Percentiles rank a stretch among this genome's conserved stretches.
phyloP scores from a whole-genome alignment of 2,888 invertebrate species.

The Apantesis nais region DNA sequence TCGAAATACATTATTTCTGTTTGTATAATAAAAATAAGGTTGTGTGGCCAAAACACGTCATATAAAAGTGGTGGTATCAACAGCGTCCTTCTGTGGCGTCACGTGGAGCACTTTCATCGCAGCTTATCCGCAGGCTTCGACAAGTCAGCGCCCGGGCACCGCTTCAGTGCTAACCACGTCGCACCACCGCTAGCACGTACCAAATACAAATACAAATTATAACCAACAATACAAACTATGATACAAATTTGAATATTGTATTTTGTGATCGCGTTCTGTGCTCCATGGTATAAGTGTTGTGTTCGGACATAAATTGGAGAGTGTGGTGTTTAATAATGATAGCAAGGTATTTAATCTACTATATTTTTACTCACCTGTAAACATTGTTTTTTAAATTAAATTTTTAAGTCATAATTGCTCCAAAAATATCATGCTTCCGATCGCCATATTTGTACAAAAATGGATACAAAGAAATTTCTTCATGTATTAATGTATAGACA shows the following conservation, averaged over 20 bases:
- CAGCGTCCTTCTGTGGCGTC: conserved; percentile 41
- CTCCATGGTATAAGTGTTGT: conserved; percentile 70
- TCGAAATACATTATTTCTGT: background rate
- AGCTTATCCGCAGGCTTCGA: conserved; percentile 65
- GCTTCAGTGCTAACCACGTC: conserved; percentile 66
- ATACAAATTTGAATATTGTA: conserved; percentile 14
- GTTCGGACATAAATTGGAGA: conserved; percentile 58
- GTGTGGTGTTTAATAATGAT: conserved; percentile 65
- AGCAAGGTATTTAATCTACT: conserved; percentile 57
- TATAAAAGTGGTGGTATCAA: conserved; percentile 20
- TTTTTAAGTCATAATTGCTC: background rate
- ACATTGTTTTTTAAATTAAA: background rate
- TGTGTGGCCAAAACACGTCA: conserved; percentile 8
- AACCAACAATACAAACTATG: conserved; percentile 19
- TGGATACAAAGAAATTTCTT: background rate
- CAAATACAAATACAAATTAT: conserved; percentile 23
- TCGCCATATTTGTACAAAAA: background rate
- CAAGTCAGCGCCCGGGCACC: conserved; percentile 44
- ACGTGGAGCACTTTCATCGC: conserved; percentile 54
- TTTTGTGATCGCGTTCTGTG: conserved; percentile 62
- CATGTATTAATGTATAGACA: background rate
- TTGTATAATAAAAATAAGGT: conserved; percentile 3
- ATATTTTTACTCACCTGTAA: background rate
- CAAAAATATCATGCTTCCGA: background rate
- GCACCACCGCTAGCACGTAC: conserved; percentile 66